A percentile compares a stretch with the other conserved stretches of the same genome.
phyloP scores from a whole-genome alignment of 2,888 invertebrate genomes.

The Sicus ferrugineus region DNA sequence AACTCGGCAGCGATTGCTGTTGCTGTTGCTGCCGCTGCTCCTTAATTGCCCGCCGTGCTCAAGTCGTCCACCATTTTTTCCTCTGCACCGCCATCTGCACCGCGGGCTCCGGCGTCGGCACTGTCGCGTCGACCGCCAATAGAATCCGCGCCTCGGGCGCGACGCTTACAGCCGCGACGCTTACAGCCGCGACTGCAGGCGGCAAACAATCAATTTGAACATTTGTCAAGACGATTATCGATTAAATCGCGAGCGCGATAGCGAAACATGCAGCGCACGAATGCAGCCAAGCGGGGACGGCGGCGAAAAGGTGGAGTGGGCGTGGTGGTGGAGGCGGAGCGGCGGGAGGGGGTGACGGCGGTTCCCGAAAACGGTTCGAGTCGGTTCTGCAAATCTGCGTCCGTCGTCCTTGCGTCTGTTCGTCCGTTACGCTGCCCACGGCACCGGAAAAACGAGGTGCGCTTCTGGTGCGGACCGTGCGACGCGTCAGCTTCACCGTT shows the following conservation, averaged over 20 bases:
- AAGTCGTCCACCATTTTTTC: conserved; percentile 3
- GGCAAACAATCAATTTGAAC: conserved; percentile 37
- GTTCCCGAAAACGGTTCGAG: no score
- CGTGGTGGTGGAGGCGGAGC: no score
- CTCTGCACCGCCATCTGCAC: not conserved
- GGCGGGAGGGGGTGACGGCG: no score
- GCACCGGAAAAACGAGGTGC: conserved; percentile 26
- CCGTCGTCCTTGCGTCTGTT: no score
- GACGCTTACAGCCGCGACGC: not conserved
- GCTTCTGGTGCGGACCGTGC: conserved; percentile 17
- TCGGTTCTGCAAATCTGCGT: no score
- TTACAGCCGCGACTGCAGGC: conserved; percentile 15
- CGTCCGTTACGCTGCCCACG: no score
- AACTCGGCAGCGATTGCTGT: not conserved
- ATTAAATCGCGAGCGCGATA: conserved; percentile 35
- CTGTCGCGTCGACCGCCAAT: not conserved
- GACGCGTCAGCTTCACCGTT: not conserved
- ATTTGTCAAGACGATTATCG: conserved; percentile 41
- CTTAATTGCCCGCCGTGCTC: not conserved
- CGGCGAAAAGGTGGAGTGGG: no score
- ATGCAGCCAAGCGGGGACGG: no score
- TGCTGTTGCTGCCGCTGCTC: not conserved
- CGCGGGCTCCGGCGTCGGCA: not conserved
- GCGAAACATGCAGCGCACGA: no score
- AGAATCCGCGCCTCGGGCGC: conserved; percentile 12